Percentiles rank a stretch among this genome's conserved stretches.
Evolutionary conservation across 2,888 invertebrate genomes (phyloP).

Genomic region (Chrysina gloriosa): DNA sequence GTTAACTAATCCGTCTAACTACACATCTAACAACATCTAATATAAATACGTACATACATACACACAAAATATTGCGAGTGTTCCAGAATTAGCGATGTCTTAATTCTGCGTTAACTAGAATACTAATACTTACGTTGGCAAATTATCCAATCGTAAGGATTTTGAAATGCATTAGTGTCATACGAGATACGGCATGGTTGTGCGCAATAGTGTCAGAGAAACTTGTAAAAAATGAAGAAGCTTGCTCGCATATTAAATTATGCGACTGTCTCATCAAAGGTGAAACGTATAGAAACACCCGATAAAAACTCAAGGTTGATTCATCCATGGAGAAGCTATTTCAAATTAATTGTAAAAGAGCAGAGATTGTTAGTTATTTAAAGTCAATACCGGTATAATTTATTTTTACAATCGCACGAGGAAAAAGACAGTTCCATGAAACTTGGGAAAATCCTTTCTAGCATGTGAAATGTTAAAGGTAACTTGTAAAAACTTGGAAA

Average conservation of each 20-base stretch:
- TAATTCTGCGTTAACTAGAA: slow-evolving; percentile 3
- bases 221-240: not conserved
- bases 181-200: not conserved
- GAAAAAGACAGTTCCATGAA: no score
- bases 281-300: not conserved
- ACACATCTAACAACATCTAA: not conserved
- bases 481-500: no score
- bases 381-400: not conserved
- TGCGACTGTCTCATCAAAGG: slow-evolving; percentile 21
- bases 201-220: slow-evolving; percentile 2
- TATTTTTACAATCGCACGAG: not conserved
- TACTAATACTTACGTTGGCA: slow-evolving; percentile 5
- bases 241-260: slow-evolving; percentile 1
- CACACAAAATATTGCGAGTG: not conserved
- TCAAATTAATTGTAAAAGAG: not conserved
- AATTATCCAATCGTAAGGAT: not conserved
- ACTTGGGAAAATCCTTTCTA: no score
- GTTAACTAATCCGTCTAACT: not conserved
- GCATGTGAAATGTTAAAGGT: no score
- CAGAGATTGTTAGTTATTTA: not conserved
- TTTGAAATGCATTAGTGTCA: slow-evolving; percentile 11
- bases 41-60: not conserved
- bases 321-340: not conserved
- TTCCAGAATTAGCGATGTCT: not conserved
- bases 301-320: slow-evolving; percentile 20